phyloP scores from a whole-genome alignment of 2,113 vertebrate species.

The Syngnathus floridae region DNA sequence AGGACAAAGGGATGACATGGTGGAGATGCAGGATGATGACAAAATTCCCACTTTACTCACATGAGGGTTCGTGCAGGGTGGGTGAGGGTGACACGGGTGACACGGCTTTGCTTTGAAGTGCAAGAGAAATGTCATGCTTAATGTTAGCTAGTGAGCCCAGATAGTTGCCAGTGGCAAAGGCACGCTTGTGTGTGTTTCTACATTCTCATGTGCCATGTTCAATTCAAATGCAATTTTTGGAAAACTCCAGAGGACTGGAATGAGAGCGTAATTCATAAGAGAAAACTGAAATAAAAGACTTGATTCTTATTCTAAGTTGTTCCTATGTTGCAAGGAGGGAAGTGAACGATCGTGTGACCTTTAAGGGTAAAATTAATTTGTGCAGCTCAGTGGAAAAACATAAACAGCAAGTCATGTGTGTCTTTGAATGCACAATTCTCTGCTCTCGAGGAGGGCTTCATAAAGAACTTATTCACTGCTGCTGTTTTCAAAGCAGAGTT shows the following conservation, averaged over 20 bases:
- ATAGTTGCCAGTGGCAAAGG: slow-evolving; percentile 35
- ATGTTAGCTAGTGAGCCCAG: slow-evolving; percentile 25
- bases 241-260: slow-evolving; percentile 2
- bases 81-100: slow-evolving; percentile 11
- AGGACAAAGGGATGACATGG: neutral
- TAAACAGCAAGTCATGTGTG: neutral
- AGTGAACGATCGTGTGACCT: neutral
- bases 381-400: neutral
- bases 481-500: too few relatives aligned
- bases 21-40: neutral
- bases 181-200: slow-evolving; percentile 3
- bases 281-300: slow-evolving; percentile 17
- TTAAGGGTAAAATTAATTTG: slow-evolving; percentile 5
- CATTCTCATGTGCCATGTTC: neutral
- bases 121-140: slow-evolving; percentile 45
- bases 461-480: too few relatives aligned
- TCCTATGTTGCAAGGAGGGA: neutral
- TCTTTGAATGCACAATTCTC: neutral
- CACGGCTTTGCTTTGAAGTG: slow-evolving; percentile 42
- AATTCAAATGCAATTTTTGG: slow-evolving; percentile 12
- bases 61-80: slow-evolving; percentile 13
- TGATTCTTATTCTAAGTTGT: neutral
- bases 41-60: slow-evolving; percentile 24
- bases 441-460: too few relatives aligned
- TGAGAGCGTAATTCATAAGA: slow-evolving; percentile 6